Conservation (phyloP, 1,140 invertebrate species). For the Halotydeus destructor region DNA sequence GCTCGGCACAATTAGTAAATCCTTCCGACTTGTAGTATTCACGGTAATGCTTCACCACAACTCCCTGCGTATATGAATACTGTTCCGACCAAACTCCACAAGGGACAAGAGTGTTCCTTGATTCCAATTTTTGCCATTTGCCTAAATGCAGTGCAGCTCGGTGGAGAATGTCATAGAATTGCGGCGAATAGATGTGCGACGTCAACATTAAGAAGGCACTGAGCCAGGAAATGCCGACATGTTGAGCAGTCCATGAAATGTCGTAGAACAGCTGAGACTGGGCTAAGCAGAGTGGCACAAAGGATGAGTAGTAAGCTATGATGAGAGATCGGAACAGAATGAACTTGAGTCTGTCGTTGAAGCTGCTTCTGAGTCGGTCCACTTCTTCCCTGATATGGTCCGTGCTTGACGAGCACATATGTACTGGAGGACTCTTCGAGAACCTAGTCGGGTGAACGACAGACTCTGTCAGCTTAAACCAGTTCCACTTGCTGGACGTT, state of each 20-base stretch:
- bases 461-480: background rate
- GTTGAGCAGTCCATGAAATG: conserved; percentile 53
- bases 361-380: conserved; percentile 56
- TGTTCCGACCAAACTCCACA: conserved; percentile 26
- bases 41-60: conserved; percentile 51
- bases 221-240: conserved; percentile 56
- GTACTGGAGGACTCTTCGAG: conserved; percentile 15
- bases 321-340: conserved; percentile 69
- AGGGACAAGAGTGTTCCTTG: conserved; percentile 35
- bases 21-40: conserved; percentile 58
- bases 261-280: conserved; percentile 66
- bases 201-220: conserved; percentile 59
- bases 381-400: conserved; percentile 55
- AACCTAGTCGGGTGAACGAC: conserved; percentile 10
- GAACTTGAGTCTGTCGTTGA: conserved; percentile 66
- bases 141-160: conserved; percentile 70
- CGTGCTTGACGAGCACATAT: conserved; percentile 27
- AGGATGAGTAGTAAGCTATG: conserved; percentile 71
- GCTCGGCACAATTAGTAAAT: conserved; percentile 49
- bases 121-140: conserved; percentile 51
- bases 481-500: conserved; percentile 2
- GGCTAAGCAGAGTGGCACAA: conserved; percentile 71
- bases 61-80: conserved; percentile 23
- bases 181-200: conserved; percentile 47
- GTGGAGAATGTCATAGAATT: conserved; percentile 70